phyloP scores from a whole-genome alignment of 2,797 vertebrate species.

The Spinus olivaceus region DNA sequence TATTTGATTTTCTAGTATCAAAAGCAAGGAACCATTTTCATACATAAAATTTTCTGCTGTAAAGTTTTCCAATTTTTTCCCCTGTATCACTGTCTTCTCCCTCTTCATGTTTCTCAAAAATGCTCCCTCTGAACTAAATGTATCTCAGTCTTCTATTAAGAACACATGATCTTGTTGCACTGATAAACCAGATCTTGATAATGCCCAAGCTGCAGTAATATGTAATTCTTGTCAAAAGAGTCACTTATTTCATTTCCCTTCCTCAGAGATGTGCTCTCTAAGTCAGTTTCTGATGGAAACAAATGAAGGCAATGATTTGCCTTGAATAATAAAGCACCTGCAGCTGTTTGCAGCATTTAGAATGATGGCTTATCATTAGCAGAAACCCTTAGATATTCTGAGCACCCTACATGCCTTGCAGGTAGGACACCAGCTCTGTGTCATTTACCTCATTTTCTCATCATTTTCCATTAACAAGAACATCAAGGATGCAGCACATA shows the following conservation, averaged over 20 bases:
- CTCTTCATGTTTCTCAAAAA: background rate
- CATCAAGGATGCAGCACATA: background rate
- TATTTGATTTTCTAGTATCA: background rate
- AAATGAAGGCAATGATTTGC: constrained; percentile 41
- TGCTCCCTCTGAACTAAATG: background rate
- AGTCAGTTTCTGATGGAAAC: constrained; percentile 33
- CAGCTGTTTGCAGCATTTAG: constrained; percentile 37
- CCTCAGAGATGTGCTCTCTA: constrained; percentile 17
- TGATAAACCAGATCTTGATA: constrained; percentile 29
- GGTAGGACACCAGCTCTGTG: background rate
- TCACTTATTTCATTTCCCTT: constrained; percentile 47
- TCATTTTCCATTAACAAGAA: background rate
- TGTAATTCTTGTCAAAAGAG: constrained; percentile 34
- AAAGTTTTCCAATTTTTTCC: accelerated
- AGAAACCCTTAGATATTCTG: constrained; percentile 4
- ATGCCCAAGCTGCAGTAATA: background rate
- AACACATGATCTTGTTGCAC: background rate
- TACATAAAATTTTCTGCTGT: background rate
- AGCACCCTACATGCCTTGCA: background rate
- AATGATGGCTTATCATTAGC: constrained; percentile 30
- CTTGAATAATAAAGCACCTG: constrained; percentile 67
- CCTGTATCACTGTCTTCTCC: background rate
- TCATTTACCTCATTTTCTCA: background rate
- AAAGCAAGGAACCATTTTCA: background rate
- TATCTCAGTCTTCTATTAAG: background rate